Evolutionary conservation across 2,797 vertebrate genomes (phyloP).

Genomic region (Sebastolobus alascanus): DNA sequence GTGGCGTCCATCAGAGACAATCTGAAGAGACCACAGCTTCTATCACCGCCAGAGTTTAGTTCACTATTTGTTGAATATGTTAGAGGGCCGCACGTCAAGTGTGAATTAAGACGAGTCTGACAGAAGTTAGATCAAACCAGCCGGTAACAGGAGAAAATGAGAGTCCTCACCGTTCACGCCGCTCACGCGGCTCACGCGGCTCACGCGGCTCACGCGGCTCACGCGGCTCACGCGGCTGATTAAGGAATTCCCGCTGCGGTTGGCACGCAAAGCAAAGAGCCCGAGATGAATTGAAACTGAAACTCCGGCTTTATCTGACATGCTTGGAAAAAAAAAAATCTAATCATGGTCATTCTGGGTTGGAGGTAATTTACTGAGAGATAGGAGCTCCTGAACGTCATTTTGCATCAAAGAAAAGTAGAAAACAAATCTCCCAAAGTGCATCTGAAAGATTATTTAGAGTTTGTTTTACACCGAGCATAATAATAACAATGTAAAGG

Average conservation of each 20-base stretch:
- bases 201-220: too few relatives aligned
- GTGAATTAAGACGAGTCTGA: constrained; percentile 37
- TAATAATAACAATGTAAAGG: too few relatives aligned
- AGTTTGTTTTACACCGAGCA: too few relatives aligned
- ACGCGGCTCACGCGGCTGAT: too few relatives aligned
- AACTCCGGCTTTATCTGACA: constrained; percentile 27
- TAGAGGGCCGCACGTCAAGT: constrained; percentile 3
- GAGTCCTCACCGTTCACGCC: constrained; percentile 15
- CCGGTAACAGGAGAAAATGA: constrained; percentile 43
- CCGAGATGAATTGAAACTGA: constrained; percentile 28
- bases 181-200: constrained; percentile 5
- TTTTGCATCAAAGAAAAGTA: not conserved
- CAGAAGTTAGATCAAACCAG: constrained; percentile 44
- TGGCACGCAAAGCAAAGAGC: constrained; percentile 8
- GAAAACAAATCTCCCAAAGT: not conserved
- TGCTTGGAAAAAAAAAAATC: not conserved
- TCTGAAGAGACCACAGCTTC: constrained; percentile 2
- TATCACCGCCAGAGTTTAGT: not conserved
- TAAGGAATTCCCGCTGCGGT: constrained; percentile 12
- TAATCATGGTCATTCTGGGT: not conserved
- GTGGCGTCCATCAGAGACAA: not conserved
- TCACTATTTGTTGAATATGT: constrained; percentile 43
- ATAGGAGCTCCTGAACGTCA: not conserved
- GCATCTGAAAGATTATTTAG: too few relatives aligned
- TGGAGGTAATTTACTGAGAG: not conserved